Evolutionary conservation across 2,888 invertebrate genomes (phyloP), one percentile per base, ranked within the genome.

Genomic region (Tineola bisselliella): DNA sequence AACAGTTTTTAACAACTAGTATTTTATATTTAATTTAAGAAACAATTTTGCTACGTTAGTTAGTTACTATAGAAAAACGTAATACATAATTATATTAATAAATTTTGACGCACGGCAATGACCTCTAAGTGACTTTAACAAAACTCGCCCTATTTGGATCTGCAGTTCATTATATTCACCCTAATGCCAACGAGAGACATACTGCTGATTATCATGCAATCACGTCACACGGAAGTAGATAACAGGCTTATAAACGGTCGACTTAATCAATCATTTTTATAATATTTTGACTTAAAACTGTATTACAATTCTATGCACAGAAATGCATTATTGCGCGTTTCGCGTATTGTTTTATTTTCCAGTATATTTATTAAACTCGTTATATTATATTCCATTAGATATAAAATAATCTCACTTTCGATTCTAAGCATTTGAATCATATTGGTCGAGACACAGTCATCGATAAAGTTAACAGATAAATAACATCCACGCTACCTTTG

Each of bases 381-480:
- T 6, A 25, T 2, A 25, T 25, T 6, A 25, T 4, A 25, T 25
- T 25, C 25, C 2, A 25, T 25, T 25, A 6, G 2, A 25, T 3
- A 3, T 48, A 18, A 18, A 48, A 10, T 48, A 4, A 15, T 48
- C 48, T 48, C 48, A 8, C 48, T 48, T 48, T 48, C 15, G 48
- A 48, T 15, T 48, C 48, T 5, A 12, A 48, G 13, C 48, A 48
- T 13, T 48, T 48, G 48, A 17, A 18, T 48, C 11, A 48, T 48
- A 48, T 48, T 48, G 48, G 48, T 15, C n/a, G 48, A 15, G 48
- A 56, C 56, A 6, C 6, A 56, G n/a, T 6, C 13, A 13, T 58
- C 58, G 58, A 58, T 58, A 58, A 58, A 58, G 58, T 31, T 58
- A 4, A 58, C 33, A 58, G 58, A 58, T 58, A 58, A 58, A 58